Conservation (phyloP, 2,888 invertebrate species). For the Volucella inflata region DNA sequence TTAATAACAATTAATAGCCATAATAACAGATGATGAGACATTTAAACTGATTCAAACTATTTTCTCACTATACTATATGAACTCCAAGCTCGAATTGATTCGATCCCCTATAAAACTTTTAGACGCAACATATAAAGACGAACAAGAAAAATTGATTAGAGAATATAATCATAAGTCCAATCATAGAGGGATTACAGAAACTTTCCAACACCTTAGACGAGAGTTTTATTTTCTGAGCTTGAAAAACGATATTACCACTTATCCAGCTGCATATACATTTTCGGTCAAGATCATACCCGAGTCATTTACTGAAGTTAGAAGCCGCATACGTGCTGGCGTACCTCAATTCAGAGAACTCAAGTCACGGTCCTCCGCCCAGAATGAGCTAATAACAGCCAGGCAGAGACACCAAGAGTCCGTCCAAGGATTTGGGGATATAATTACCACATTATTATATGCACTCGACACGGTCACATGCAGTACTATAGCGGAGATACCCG, state of each 20-base stretch:
- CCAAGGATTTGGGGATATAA: conserved; percentile 11
- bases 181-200: conserved; percentile 48
- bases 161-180: conserved; percentile 37
- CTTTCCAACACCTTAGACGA: conserved; percentile 34
- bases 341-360: no score
- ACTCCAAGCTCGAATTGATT: conserved; percentile 14
- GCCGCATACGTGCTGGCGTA: no score
- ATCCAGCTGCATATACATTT: no score
- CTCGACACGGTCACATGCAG: background rate
- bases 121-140: conserved; percentile 14
- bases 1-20: conserved; percentile 65
- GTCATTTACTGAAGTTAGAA: no score
- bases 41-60: conserved; percentile 68
- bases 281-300: no score
- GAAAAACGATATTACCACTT: conserved; percentile 26
- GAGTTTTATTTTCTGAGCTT: conserved; percentile 57
- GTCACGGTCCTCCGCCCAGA: no score
- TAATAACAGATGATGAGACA: conserved; percentile 69
- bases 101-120: conserved; percentile 4
- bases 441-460: background rate
- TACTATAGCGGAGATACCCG: background rate
- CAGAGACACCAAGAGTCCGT: background rate
- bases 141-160: conserved; percentile 37
- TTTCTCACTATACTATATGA: conserved; percentile 57
- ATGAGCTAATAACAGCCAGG: background rate